Evolutionary conservation across 2,797 vertebrate genomes (phyloP), one percentile per base, ranked within the genome.

Genomic region (Prionace glauca): DNA sequence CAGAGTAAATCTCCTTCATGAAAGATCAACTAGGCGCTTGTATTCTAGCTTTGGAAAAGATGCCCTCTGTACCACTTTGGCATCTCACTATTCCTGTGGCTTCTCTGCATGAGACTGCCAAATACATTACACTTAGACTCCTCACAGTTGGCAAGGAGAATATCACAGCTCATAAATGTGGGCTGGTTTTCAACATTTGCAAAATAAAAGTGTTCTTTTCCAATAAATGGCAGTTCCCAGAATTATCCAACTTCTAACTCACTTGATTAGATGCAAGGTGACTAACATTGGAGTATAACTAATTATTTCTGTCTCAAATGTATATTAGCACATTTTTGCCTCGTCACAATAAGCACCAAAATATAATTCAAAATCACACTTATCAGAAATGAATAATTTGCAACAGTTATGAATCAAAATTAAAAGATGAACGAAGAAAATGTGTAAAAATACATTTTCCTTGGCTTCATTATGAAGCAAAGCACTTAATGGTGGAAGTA

Each of bases 51-150:
- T 67, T 18, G 67, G 65, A 92, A 69, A 41, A 69, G 65, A n/a
- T 41, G 24, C 65, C 65, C 65, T 92, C 62, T 91, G 65, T 69
- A 22, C 32, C 90, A 69, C n/a, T 92, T 92, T 92, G 62, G 65
- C 65, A 92, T 22, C 41, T 69, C n/a, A 36, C 65, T 92, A 69
- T 69, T 92, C 65, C 65, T 29, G 18, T 69, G 62, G 60, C 90
- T 69, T 69, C 65, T 92, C 90, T 56, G 90, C 8, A 10, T 69
- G 87, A 91, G 62, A 41, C 62, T 92, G 90, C 62, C 36, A 41
- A 69, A 92, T 62, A 69, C 65, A 69, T 92, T 92, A 92, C 65
- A 92, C 90, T 92, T 92, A 92, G 65, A 92, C 69, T 69, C 65
- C 65, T 69, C 9, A 69, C n/a, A 67, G 62, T 32, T 29, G n/a